Evolutionary conservation across 1,140 invertebrate genomes (phyloP).

Genomic region (Drosophila ogumai): DNA sequence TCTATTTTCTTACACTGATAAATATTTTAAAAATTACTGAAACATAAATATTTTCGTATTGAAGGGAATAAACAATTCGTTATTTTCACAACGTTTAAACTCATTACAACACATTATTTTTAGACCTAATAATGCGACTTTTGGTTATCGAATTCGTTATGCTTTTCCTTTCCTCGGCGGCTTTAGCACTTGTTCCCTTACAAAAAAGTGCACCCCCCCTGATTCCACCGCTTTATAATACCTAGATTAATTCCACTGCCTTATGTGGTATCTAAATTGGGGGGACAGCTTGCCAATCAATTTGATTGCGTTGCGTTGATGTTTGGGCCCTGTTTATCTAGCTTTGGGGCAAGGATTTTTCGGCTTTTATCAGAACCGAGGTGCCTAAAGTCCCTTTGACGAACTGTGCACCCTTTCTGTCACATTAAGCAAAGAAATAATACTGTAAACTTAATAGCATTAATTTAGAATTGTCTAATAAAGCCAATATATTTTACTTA

Average conservation of each 20-base stretch:
- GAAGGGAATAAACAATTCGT: background rate
- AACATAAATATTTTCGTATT: background rate
- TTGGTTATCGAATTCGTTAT: conserved; percentile 14
- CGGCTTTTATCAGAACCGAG: conserved; percentile 33
- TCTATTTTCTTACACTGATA: no score
- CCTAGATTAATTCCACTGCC: conserved; percentile 54
- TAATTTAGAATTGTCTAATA: no score
- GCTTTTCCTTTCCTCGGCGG: background rate
- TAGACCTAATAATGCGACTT: conserved; percentile 20
- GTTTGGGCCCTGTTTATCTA: conserved; percentile 33
- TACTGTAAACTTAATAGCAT: background rate
- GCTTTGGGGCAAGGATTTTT: conserved; percentile 26
- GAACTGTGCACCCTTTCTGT: conserved; percentile 5
- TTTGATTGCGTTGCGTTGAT: conserved; percentile 59
- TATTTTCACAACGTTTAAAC: background rate
- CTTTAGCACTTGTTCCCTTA: conserved; percentile 20
- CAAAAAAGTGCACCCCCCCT: background rate
- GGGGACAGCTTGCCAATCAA: conserved; percentile 77
- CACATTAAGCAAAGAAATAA: conserved; percentile 12
- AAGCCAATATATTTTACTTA: background rate
- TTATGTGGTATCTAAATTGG: conserved; percentile 63
- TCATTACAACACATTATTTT: conserved; percentile 1
- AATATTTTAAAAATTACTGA: no score
- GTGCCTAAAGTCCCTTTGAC: conserved; percentile 24
- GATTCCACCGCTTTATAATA: conserved; percentile 28